Conservation (phyloP, 2,888 invertebrate genomes). For the Sarcophaga subvicina region DNA sequence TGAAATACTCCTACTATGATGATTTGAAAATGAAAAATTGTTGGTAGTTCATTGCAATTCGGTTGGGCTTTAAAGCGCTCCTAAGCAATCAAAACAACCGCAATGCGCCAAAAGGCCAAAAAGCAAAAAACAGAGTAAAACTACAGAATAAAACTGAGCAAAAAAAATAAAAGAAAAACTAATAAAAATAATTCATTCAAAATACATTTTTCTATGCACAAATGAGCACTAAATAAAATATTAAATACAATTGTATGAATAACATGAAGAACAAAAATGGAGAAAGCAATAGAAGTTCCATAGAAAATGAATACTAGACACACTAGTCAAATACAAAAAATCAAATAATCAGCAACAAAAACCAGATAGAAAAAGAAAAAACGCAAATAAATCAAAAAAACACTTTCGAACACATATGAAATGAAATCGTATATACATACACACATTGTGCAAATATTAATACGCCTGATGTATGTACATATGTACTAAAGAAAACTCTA, state of each 20-base stretch:
- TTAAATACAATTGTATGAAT: slow-evolving; percentile 66
- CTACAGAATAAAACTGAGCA: no score
- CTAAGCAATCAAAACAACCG: slow-evolving; percentile 68
- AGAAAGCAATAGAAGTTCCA: neutral
- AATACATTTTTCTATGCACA: slow-evolving; percentile 62
- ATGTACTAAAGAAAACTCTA: neutral
- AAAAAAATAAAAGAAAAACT: neutral
- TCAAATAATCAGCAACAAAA: slow-evolving; percentile 44
- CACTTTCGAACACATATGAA: neutral
- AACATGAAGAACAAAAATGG: slow-evolving; percentile 44
- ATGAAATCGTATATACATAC: neutral
- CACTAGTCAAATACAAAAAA: slow-evolving; percentile 42
- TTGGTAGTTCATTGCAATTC: slow-evolving; percentile 52
- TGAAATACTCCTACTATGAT: slow-evolving; percentile 33
- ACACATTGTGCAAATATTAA: slow-evolving; percentile 8
- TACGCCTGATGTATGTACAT: slow-evolving; percentile 1
- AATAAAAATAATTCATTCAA: slow-evolving; percentile 42
- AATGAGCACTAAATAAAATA: slow-evolving; percentile 70
- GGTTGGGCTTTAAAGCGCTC: slow-evolving; percentile 48
- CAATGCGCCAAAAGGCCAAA: slow-evolving; percentile 68
- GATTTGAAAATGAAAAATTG: slow-evolving; percentile 18
- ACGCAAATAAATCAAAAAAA: neutral
- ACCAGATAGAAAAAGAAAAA: neutral
- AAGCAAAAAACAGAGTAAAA: slow-evolving; percentile 2
- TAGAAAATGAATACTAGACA: slow-evolving; percentile 18